Conservation (phyloP, 2,888 invertebrate species). For the Heliconius charithonia region DNA sequence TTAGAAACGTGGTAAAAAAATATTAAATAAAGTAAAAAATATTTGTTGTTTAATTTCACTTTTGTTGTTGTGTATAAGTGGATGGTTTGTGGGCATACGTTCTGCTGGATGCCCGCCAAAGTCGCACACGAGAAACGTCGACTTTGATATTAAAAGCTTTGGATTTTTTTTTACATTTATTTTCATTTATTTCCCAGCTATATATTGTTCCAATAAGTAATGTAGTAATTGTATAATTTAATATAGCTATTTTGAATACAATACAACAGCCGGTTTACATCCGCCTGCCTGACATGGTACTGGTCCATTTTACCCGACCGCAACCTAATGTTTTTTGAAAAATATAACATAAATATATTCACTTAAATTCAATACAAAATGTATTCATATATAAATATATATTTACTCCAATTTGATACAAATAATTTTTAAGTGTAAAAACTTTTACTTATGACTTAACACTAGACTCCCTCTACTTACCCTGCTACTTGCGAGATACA, state of each 20-base stretch:
- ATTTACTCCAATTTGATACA: too few species aligned
- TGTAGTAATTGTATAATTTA: neutral
- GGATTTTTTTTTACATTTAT: slow-evolving; percentile 6
- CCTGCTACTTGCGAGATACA: too few species aligned
- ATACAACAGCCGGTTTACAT: neutral
- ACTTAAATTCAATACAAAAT: too few species aligned
- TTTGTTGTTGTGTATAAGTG: slow-evolving; percentile 25
- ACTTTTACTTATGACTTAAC: too few species aligned
- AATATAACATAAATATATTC: too few species aligned
- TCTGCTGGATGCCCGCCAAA: slow-evolving; percentile 25
- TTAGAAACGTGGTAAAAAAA: neutral
- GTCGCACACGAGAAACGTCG: slow-evolving; percentile 24
- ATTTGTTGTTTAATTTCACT: slow-evolving; percentile 4
- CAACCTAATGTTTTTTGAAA: neutral
- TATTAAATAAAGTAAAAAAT: neutral
- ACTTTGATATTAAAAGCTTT: slow-evolving; percentile 22
- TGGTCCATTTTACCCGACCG: neutral
- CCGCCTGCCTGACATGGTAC: too few species aligned
- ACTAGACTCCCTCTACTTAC: too few species aligned
- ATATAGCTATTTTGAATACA: neutral
- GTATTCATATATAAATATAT: too few species aligned
- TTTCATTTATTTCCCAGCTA: neutral
- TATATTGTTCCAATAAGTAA: neutral
- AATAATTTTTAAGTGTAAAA: too few species aligned
- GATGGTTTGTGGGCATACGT: slow-evolving; percentile 24